Evolutionary conservation across 2,888 invertebrate genomes (phyloP).

Genomic region (Ephialtes manifestator): DNA sequence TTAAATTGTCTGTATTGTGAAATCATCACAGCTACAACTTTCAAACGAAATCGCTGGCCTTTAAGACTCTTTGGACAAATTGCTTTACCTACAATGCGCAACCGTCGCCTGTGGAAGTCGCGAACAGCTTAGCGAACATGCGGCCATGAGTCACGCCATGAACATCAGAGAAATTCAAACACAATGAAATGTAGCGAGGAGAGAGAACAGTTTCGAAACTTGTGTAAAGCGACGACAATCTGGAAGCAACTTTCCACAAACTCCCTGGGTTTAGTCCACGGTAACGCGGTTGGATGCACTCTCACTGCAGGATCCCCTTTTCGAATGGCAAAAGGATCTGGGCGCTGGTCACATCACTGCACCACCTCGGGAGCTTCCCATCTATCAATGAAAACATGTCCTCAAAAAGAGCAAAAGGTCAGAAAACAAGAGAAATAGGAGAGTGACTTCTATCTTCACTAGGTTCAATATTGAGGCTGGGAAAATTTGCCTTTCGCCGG

Average conservation of each 20-base stretch:
- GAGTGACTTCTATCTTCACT: background rate
- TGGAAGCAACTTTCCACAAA: conserved; percentile 64
- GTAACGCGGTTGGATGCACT: conserved; percentile 35
- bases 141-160: conserved; percentile 14
- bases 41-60: conserved; percentile 29
- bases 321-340: conserved; percentile 24
- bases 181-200: conserved; percentile 20
- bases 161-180: conserved; percentile 39
- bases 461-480: background rate
- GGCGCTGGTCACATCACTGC: background rate
- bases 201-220: conserved; percentile 63
- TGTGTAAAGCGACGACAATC: conserved; percentile 58
- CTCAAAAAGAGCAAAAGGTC: background rate
- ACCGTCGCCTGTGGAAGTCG: conserved; percentile 41
- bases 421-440: background rate
- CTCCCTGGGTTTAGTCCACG: conserved; percentile 31
- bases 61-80: conserved; percentile 59
- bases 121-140: conserved; percentile 47
- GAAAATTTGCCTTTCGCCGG: background rate
- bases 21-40: conserved; percentile 35
- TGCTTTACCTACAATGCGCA: conserved; percentile 38
- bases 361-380: background rate
- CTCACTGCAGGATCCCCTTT: conserved; percentile 19
- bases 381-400: conserved; percentile 31
- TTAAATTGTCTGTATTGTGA: background rate